Conservation (phyloP, 2,888 invertebrate genomes). For the Diabrotica balteata region DNA sequence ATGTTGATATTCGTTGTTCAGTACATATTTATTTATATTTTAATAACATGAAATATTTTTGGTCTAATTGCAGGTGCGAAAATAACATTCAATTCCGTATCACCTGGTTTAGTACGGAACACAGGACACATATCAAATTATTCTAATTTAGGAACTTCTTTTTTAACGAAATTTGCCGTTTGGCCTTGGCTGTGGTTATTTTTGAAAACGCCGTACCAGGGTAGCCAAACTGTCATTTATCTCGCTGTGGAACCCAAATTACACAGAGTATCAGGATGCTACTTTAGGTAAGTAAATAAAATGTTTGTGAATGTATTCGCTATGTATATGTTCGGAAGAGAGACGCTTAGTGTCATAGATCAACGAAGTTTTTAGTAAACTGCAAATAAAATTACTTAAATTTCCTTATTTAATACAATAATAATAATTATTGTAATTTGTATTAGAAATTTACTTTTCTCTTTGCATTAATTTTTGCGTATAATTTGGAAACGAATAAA, state of each 20-base stretch:
- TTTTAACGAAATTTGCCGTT: constrained; percentile 66
- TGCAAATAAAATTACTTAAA: too few species aligned
- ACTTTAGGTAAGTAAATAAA: constrained; percentile 65
- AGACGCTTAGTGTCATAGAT: too few species aligned
- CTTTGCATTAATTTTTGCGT: too few species aligned
- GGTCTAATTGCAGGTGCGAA: constrained; percentile 63
- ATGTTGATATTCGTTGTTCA: too few species aligned
- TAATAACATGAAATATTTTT: constrained; percentile 27
- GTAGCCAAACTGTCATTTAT: constrained; percentile 73
- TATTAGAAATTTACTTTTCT: too few species aligned
- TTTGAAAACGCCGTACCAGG: constrained; percentile 72
- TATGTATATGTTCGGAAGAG: too few species aligned
- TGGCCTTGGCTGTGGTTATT: constrained; percentile 74
- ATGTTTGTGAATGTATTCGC: too few species aligned
- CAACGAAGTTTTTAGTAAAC: too few species aligned
- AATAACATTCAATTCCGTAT: constrained; percentile 73
- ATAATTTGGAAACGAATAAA: too few species aligned
- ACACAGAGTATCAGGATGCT: constrained; percentile 68
- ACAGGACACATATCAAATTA: constrained; percentile 67
- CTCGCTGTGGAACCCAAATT: constrained; percentile 70
- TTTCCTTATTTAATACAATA: too few species aligned
- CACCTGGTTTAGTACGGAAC: constrained; percentile 74
- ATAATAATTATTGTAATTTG: too few species aligned
- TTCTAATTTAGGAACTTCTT: constrained; percentile 62
- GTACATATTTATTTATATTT: too few species aligned